Conservation (phyloP, 2,888 invertebrate genomes). For the Oligia strigilis region DNA sequence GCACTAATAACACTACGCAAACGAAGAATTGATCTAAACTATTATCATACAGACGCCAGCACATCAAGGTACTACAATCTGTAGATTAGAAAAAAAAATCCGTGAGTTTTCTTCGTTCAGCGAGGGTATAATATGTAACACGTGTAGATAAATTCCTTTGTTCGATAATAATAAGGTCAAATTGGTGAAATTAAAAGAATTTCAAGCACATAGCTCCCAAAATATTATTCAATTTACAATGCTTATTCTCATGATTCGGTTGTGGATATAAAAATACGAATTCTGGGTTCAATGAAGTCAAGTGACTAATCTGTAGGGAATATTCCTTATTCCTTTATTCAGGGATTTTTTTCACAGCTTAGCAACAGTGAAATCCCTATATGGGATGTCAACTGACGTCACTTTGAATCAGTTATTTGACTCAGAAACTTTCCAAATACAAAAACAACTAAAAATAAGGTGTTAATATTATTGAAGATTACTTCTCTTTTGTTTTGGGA, state of each 20-base stretch:
- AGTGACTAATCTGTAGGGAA: constrained; percentile 18
- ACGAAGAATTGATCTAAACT: background rate
- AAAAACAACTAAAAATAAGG: constrained; percentile 13
- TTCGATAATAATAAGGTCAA: constrained; percentile 7
- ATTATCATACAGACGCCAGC: background rate
- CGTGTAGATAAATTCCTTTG: background rate
- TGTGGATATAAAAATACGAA: background rate
- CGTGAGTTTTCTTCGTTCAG: too few species aligned
- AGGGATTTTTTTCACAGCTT: constrained; percentile 7
- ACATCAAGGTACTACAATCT: too few species aligned
- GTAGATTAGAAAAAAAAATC: too few species aligned
- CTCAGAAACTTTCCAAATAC: background rate
- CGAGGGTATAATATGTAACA: too few species aligned
- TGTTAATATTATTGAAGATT: background rate
- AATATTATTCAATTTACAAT: background rate
- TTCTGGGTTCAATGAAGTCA: background rate
- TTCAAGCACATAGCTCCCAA: constrained; percentile 6
- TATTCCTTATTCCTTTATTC: background rate
- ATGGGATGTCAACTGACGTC: constrained; percentile 19
- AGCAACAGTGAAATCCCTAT: constrained; percentile 16
- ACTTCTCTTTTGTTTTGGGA: background rate
- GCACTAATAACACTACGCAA: background rate
- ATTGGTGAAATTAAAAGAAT: background rate
- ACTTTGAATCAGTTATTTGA: background rate
- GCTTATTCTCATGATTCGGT: constrained; percentile 1